Percentiles rank a stretch among this genome's conserved stretches.
Evolutionary conservation across 1,140 invertebrate genomes (phyloP).

Genomic region (Zelostemma sp.): DNA sequence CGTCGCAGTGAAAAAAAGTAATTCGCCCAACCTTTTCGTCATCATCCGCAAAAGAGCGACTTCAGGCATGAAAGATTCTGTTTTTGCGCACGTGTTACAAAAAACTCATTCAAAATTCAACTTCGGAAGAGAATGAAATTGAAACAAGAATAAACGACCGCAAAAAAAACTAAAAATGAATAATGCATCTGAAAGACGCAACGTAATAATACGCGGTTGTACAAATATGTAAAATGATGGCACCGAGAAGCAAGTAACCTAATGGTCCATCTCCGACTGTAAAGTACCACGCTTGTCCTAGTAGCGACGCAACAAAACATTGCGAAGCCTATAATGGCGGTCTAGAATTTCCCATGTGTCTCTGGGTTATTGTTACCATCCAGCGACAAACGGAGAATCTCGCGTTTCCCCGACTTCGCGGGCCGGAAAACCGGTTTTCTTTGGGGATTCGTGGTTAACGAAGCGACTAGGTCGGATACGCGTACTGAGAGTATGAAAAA

Average conservation of each 20-base stretch:
- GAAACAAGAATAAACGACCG: too few relatives aligned
- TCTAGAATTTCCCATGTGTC: conserved; percentile 27
- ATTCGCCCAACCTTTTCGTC: too few relatives aligned
- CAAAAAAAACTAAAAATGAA: too few relatives aligned
- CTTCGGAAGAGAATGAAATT: too few relatives aligned
- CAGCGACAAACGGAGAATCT: conserved; percentile 2
- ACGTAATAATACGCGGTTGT: too few relatives aligned
- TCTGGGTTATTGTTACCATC: conserved; percentile 22
- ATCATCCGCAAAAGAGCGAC: too few relatives aligned
- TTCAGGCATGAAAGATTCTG: too few relatives aligned
- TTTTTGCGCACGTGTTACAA: too few relatives aligned
- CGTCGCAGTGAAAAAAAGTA: too few relatives aligned
- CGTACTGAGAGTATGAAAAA: not conserved
- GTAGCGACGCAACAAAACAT: not conserved
- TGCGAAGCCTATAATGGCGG: conserved; percentile 12
- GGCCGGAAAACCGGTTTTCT: not conserved
- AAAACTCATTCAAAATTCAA: too few relatives aligned
- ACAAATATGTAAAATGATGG: too few relatives aligned
- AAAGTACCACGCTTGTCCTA: not conserved
- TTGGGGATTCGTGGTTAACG: conserved; percentile 3
- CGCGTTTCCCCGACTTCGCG: not conserved
- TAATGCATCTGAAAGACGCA: too few relatives aligned
- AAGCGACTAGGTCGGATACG: not conserved
- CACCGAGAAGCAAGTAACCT: not conserved
- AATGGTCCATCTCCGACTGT: not conserved